phyloP scores from a whole-genome alignment of 2,888 invertebrate genomes.

The Zaprionus obscuricornis region DNA sequence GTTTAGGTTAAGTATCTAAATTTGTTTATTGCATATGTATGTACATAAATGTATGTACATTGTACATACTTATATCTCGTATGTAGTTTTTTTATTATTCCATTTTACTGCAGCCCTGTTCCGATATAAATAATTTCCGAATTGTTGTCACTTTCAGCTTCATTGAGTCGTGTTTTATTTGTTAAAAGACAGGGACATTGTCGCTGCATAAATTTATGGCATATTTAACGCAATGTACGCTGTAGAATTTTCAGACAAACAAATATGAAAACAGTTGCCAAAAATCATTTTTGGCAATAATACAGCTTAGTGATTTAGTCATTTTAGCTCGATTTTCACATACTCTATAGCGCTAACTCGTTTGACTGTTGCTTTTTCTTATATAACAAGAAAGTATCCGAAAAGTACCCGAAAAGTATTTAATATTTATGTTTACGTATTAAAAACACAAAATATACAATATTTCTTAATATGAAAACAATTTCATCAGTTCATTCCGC shows the following conservation, averaged over 20 bases:
- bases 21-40: too few relatives aligned
- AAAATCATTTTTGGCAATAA: not conserved
- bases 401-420: too few relatives aligned
- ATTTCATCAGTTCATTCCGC: too few relatives aligned
- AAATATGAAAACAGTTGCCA: slow-evolving; percentile 25
- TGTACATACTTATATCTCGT: not conserved
- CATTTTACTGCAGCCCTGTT: slow-evolving; percentile 19
- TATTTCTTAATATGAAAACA: too few relatives aligned
- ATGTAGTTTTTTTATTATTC: not conserved
- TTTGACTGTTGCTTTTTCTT: too few relatives aligned
- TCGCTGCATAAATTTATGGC: slow-evolving; percentile 37
- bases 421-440: too few relatives aligned
- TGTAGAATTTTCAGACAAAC: slow-evolving; percentile 11
- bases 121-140: slow-evolving; percentile 9
- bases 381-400: too few relatives aligned
- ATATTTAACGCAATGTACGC: slow-evolving; percentile 18
- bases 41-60: too few relatives aligned
- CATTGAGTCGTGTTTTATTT: slow-evolving; percentile 32
- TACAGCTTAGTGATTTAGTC: not conserved
- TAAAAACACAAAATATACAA: too few relatives aligned
- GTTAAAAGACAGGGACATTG: slow-evolving; percentile 29
- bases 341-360: too few relatives aligned
- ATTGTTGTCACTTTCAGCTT: slow-evolving; percentile 39
- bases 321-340: too few relatives aligned
- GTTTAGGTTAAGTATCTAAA: not conserved